Base-by-base conservation (phyloP, 2,113 vertebrate genomes). In the Echinops telfairi region DNA sequence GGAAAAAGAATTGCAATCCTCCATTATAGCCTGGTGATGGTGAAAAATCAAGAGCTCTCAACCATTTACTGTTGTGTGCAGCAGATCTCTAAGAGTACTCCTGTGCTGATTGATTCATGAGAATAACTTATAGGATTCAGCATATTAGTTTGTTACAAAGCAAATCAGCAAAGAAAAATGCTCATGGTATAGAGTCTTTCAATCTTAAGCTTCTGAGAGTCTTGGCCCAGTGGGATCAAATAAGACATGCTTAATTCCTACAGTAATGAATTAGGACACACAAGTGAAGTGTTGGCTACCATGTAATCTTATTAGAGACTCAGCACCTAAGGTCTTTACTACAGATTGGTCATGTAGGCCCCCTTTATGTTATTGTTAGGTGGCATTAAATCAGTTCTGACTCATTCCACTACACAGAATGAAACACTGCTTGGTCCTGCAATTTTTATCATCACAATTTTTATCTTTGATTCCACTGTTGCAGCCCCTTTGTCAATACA, bases 91-190 rank as follows among this genome's bases (percentile, higher is more conserved):
- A 64, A 29, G 6, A 83, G 38, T 33, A 66, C 22, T 33, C 27
- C 23, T 27, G 31, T 47, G 25, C 73, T 89, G 27, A 88, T 0
- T 53, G 47, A 75, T 92, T 73, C 53, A 60, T 57, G 38, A 62
- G 29, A 17, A 92, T 15, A 29, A 64, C 70, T 58, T 62, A 23
- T 86, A n/a, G 77, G 14, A 68, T 68, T 68, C 64, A 29, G 29
- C 27, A 68, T 68, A 68, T 68, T n/a, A 68, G 66, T 31, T 68
- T 31, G 31, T 68, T 84, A 83, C 78, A 94, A 83, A 93, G 75
- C 43, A 94, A 70, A 83, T 88, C 10, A 79, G 75, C 43, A 94
- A 70, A 83, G 90, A 79, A 77, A 92, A 86, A 94, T 7, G 20
- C 60, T 73, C 62, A 38, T 62, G 33, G 19, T 64, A 2, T 77